Base-by-base conservation (phyloP, 2,888 invertebrate species). In the Archaeoteleia sp. region DNA sequence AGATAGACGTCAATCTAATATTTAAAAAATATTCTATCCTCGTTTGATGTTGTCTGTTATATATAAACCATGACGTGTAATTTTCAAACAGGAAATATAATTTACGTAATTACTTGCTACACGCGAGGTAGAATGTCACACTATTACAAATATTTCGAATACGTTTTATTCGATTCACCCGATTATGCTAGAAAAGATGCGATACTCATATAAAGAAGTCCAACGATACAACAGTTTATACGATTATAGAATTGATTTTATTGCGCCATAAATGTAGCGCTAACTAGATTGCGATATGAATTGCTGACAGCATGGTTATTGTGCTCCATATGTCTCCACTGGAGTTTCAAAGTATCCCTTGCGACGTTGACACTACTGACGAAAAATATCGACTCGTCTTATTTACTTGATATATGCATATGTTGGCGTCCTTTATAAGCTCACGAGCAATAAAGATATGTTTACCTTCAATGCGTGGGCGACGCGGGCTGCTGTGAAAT, bases 161-260 rank as follows among this genome's bases (percentile, higher is more conserved):
- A 4, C 20, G 5, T 20, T 5, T 20, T 20, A 20, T 20, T 20
- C 20, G 20, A 20, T 4, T 20, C 2, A 20, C 3, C 5, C 20
- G 20, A 20, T 5, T 4, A 20, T 20, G 20, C 20, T 20, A 20
- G 3, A n/a, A 2, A 27, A 10, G 9, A 30, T 10, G 30, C 9
- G 9, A 30, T 17, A 35, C 8, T 8, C 14, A 2, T 35, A 14
- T 8, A 17, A 35, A n/a, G 35, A 35, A 35, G 14, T 4, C 35
- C 17, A 8, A 35, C 9, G 10, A 30, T 2, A 30, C 2, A 6
- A 14, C 14, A 7, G 35, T n/a, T 7, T 3, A 35, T 17, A 17
- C 8, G 35, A 15, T 35, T 17, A 17, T 8, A 17, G n/a, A 35
- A 35, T 35, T 35, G 35, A 35, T 35, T 35, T 35, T 14, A 17